Percentiles rank a stretch among this genome's conserved stretches.
Conservation (phyloP, 2,888 invertebrate species). For the Pyrrhia umbra region DNA sequence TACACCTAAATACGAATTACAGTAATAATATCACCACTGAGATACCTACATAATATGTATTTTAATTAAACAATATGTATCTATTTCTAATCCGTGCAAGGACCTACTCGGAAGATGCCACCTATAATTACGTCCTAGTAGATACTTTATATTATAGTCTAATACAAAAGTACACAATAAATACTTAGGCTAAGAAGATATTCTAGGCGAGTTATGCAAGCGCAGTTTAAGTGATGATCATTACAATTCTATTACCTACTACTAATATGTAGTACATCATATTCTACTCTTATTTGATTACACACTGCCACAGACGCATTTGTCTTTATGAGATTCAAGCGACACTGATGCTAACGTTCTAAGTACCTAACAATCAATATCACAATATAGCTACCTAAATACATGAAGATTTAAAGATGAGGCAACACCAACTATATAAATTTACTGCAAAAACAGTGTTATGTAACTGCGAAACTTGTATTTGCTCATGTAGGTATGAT, state of each 20-base stretch:
- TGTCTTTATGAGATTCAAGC: conserved; percentile 64
- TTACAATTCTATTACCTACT: conserved; percentile 36
- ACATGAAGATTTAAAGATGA: conserved; percentile 75
- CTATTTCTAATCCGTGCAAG: conserved; percentile 46
- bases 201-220: conserved; percentile 78
- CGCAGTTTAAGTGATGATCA: conserved; percentile 66
- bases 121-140: conserved; percentile 61
- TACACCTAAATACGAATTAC: conserved; percentile 75
- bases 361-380: conserved; percentile 83
- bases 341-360: conserved; percentile 71
- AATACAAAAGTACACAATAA: conserved; percentile 69
- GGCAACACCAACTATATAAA: conserved; percentile 72
- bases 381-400: conserved; percentile 84
- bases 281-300: conserved; percentile 57
- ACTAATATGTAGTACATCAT: conserved; percentile 45
- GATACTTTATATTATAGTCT: conserved; percentile 59
- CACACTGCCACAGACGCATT: conserved; percentile 53
- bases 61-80: conserved; percentile 34
- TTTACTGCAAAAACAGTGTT: conserved; percentile 62
- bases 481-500: conserved; percentile 35
- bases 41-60: conserved; percentile 67
- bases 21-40: conserved; percentile 83
- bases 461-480: conserved; percentile 54
- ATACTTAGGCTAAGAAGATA: conserved; percentile 77
- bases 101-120: conserved; percentile 56